Conservation (phyloP, 2,888 invertebrate species). For the Plebejus anna region DNA sequence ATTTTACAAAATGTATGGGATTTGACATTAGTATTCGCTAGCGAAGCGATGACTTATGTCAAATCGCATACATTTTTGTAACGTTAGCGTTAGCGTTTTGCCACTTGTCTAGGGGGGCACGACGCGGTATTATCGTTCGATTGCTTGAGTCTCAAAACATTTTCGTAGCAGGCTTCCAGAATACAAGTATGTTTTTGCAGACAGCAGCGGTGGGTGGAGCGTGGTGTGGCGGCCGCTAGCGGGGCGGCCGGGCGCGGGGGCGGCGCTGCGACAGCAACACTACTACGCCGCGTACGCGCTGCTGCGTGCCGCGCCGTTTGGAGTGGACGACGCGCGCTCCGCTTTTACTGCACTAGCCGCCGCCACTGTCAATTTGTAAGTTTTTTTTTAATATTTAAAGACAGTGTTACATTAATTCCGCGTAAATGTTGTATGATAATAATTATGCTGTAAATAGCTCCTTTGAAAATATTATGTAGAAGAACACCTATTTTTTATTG, state of each 20-base stretch:
- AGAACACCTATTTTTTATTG: too few relatives aligned
- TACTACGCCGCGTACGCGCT: conserved; percentile 55
- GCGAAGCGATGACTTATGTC: too few relatives aligned
- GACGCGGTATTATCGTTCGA: too few relatives aligned
- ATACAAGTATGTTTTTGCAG: conserved; percentile 33
- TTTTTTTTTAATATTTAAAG: conserved; percentile 29
- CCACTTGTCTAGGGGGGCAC: too few relatives aligned
- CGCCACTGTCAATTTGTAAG: conserved; percentile 54
- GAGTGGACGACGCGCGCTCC: conserved; percentile 19
- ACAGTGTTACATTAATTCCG: background rate
- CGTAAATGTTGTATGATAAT: background rate
- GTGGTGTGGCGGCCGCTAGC: conserved; percentile 43
- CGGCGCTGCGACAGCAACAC: conserved; percentile 42
- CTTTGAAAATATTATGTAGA: too few relatives aligned
- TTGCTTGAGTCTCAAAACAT: too few relatives aligned
- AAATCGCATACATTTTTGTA: too few relatives aligned
- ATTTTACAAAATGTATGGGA: too few relatives aligned
- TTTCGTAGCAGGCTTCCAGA: too few relatives aligned
- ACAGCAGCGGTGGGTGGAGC: conserved; percentile 46
- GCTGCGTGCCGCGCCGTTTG: conserved; percentile 38
- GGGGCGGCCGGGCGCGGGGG: conserved; percentile 46
- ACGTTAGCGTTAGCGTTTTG: too few relatives aligned
- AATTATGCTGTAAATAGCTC: too few relatives aligned
- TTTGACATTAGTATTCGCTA: too few relatives aligned
- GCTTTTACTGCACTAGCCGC: conserved; percentile 41